A percentile compares a stretch with the other conserved stretches of the same genome.
phyloP scores from a whole-genome alignment of 2,113 vertebrate species.

The Arizona elegans region DNA sequence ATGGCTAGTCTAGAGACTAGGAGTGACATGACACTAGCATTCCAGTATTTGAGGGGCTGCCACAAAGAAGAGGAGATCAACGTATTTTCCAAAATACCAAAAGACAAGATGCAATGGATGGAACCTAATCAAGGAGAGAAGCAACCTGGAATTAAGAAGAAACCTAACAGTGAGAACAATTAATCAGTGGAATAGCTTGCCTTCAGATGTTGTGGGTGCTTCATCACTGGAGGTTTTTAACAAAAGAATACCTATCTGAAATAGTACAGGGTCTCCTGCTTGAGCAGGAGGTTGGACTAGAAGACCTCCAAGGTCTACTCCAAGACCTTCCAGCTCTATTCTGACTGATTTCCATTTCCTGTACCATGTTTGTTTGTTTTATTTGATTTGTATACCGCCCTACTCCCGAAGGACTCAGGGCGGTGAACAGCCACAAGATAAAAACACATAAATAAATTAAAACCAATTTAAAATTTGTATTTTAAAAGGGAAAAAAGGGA shows the following conservation, averaged over 20 bases:
- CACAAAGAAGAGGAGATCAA: not conserved
- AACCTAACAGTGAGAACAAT: not conserved
- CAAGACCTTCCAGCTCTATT: no score
- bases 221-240: not conserved
- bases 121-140: not conserved
- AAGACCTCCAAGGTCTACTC: not conserved
- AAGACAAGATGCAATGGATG: not conserved
- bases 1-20: not conserved
- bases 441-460: no score
- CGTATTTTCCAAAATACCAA: not conserved
- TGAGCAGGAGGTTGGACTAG: no score
- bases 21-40: not conserved
- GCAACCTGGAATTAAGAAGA: not conserved
- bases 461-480: no score
- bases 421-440: no score
- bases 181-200: not conserved
- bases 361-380: no score
- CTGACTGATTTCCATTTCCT: not conserved
- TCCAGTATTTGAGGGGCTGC: not conserved
- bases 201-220: not conserved
- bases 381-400: no score
- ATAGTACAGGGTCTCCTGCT: not conserved
- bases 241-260: not conserved
- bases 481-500: no score
- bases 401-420: no score